Base-by-base conservation (phyloP, 2,113 vertebrate genomes). In the Brachypodius melanocephalos region DNA sequence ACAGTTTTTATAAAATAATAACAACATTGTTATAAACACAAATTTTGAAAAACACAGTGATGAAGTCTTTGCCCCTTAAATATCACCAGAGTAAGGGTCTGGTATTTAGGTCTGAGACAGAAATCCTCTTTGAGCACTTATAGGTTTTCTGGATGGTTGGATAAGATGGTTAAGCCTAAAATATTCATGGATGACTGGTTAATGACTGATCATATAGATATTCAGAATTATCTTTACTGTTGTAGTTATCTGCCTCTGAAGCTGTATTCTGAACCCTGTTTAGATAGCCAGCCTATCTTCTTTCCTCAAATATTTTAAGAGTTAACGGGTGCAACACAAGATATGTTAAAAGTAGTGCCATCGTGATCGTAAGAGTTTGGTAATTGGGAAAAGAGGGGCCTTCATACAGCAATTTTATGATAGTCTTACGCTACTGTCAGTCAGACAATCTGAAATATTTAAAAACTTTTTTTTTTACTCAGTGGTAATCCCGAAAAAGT, bases 311-410 rank as follows among this genome's bases (percentile, higher is more conserved):
- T n/a, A 10, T 86, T 86, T 71, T 38, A 89, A 25, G 6, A 86
- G 16, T 68, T 84, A 73, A 51, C 48, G 24, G 17, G 10, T 88
- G 14, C 21, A 52, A 16, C 4, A 57, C 1, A 20, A 57, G 32
- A 55, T 4, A 16, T 54, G 21, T 7, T 59, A 10, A 58, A 89
- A 73, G 14, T 19, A 63, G 4, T 38, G 19, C 4, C 24, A 42
- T 40, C 9, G 28, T 25, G 9, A 21, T 36, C 19, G 12, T 32
- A 67, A 36, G 7, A 58, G 6, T 76, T 59, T 61, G 8, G 9
- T 8, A n/a, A 34, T 11, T 21, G 16, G n/a, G 25, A 65, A 65
- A 57, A 24, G 3, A 40, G 7, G 3, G 1, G 1, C 20, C 15
- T 58, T 84, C 19, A 7, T 25, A 46, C 4, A 68, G 6, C 2